phyloP scores from a whole-genome alignment of 2,888 invertebrate species.

The Boloria selene region DNA sequence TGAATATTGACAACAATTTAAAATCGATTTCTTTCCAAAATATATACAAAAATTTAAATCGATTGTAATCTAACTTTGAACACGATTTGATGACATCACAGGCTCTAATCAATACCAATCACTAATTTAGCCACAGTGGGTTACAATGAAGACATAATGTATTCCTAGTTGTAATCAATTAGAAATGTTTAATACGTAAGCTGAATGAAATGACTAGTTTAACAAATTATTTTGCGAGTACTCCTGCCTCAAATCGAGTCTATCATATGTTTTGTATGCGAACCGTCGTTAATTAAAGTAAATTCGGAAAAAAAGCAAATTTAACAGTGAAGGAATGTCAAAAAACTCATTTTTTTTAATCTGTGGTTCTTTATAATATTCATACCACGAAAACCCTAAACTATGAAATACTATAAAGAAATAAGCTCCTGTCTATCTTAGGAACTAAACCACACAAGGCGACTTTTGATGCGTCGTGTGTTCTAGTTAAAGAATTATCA shows the following conservation, averaged over 20 bases:
- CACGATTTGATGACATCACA: conserved; percentile 61
- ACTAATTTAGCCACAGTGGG: conserved; percentile 72
- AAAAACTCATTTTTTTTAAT: conserved; percentile 28
- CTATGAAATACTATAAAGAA: conserved; percentile 32
- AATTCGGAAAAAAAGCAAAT: neutral
- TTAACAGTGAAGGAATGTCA: conserved; percentile 31
- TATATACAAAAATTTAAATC: conserved; percentile 55
- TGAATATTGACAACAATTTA: conserved; percentile 38
- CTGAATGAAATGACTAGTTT: too few relatives aligned
- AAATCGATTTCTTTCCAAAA: conserved; percentile 49
- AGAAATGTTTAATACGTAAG: neutral
- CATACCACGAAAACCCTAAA: conserved; percentile 27
- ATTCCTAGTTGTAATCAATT: conserved; percentile 18
- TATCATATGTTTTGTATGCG: neutral
- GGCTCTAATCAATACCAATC: conserved; percentile 42
- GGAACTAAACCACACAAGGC: conserved; percentile 38
- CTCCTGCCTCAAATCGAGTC: too few relatives aligned
- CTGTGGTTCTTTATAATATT: conserved; percentile 26
- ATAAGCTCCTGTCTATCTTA: conserved; percentile 42
- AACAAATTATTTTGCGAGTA: too few relatives aligned
- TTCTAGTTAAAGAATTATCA: conserved; percentile 38
- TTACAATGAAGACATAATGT: conserved; percentile 70
- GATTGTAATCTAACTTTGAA: conserved; percentile 53
- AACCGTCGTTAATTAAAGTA: neutral
- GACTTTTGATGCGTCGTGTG: conserved; percentile 32